Evolutionary conservation across 2,888 invertebrate species (phyloP), one percentile per base, ranked within the genome.

Genomic region (Gnatocerus cornutus): DNA sequence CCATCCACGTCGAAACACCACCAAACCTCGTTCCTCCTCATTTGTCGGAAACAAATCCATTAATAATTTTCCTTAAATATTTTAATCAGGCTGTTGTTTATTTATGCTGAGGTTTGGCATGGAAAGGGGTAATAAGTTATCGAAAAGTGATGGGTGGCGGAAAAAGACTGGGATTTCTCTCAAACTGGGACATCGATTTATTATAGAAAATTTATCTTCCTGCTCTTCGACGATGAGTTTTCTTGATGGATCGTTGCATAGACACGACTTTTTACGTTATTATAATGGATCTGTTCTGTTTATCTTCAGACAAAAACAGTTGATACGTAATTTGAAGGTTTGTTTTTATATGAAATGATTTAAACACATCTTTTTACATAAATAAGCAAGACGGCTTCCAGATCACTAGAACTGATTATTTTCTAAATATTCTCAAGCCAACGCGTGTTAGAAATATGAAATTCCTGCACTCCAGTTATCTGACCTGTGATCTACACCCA

Each of bases 321-420:
- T 52, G 41, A 50, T 50, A 68, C 39, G 10, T 65, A 59, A 66
- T 63, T 48, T 61, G 69, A 66, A 65, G 59, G 65, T 61, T 66
- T 69, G 69, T 69, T 69, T 69, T 45, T 55, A 46, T 55, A 58
- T 50, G 69, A 61, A 58, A 61, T 65, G 65, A 66, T 66, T 69
- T 61, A 52, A 66, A 66, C 69, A 69, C 65, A 69, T 55, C 59
- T 66, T 69, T 69, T 69, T 69, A 69, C 55, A 66, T 52, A 69
- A 69, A 69, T 69, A 69, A 69, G 43, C 69, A 65, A 46, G 29
- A 48, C 52, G 46, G 39, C 12, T 33, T 59, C 37, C 55, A 64
- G 64, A 55, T 45, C 45, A 27, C 56, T 7, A 30, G 52, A 21
- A 50, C 21, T 30, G 29, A 53, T 63, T 52, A 63, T 53, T 43